Conservation (phyloP, 1,140 invertebrate species). For the Leptopilina boulardi region DNA sequence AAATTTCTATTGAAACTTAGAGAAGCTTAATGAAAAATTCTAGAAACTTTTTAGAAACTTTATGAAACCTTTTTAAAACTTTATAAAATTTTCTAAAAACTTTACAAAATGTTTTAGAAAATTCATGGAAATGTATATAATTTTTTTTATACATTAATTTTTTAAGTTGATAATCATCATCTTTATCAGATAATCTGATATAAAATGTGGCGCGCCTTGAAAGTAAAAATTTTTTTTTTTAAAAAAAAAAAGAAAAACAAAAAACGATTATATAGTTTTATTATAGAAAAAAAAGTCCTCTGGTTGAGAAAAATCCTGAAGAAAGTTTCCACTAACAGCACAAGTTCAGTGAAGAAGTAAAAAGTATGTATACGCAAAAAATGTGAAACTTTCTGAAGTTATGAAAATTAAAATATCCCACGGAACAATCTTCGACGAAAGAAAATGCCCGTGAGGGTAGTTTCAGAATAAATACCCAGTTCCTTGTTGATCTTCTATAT, state of each 20-base stretch:
- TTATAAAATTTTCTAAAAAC: too few relatives aligned
- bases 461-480: constrained; percentile 15
- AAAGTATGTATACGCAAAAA: constrained; percentile 7
- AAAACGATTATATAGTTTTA: constrained; percentile 6
- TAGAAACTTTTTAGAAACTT: too few relatives aligned
- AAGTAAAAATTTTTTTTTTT: too few relatives aligned
- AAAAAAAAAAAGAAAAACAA: too few relatives aligned
- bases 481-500: constrained; percentile 18
- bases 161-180: neutral
- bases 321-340: neutral
- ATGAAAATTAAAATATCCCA: constrained; percentile 33
- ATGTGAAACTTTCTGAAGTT: constrained; percentile 22
- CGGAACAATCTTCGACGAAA: constrained; percentile 29
- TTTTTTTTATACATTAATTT: too few relatives aligned
- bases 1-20: too few relatives aligned
- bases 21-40: too few relatives aligned
- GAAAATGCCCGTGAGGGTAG: constrained; percentile 27
- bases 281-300: constrained; percentile 10
- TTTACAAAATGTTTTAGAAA: too few relatives aligned
- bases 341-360: neutral
- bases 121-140: too few relatives aligned
- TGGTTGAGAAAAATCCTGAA: constrained; percentile 14
- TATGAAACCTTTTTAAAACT: too few relatives aligned
- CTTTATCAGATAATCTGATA: neutral
- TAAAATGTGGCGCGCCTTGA: neutral